phyloP scores from a whole-genome alignment of 2,113 vertebrate species.

The Heliornis fulica region DNA sequence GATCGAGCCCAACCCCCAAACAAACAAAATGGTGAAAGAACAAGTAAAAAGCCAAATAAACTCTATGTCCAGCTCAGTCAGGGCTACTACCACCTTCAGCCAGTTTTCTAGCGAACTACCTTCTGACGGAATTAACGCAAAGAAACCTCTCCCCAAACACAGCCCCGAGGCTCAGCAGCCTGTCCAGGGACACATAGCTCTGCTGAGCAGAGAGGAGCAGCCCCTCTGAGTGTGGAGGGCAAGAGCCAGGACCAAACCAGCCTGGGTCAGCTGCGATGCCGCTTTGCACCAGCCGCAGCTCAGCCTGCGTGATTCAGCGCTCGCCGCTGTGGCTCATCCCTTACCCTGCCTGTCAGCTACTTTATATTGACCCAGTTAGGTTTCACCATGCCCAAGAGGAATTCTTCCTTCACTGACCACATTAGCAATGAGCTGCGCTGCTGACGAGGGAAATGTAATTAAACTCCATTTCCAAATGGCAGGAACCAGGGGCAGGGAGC shows the following conservation, averaged over 20 bases:
- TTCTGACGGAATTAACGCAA: not conserved
- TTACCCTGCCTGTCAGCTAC: not conserved
- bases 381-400: not conserved
- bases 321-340: not conserved
- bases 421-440: not conserved
- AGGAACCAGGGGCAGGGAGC: not conserved
- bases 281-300: not conserved
- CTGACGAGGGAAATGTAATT: constrained; percentile 17
- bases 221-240: not conserved
- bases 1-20: no score
- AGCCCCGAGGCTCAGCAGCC: not conserved
- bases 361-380: constrained; percentile 13
- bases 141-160: not conserved
- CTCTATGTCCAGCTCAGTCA: not conserved
- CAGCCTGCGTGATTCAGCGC: not conserved
- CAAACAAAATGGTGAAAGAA: not conserved
- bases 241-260: not conserved
- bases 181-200: no score
- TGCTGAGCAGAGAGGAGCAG: not conserved
- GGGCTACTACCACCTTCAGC: not conserved
- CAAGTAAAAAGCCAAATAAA: not conserved
- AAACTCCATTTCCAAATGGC: not conserved
- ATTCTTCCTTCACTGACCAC: not conserved
- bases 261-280: not conserved
- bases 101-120: not conserved